Base-by-base conservation (phyloP, 2,888 invertebrate genomes). In the Chymomyza caudatula region DNA sequence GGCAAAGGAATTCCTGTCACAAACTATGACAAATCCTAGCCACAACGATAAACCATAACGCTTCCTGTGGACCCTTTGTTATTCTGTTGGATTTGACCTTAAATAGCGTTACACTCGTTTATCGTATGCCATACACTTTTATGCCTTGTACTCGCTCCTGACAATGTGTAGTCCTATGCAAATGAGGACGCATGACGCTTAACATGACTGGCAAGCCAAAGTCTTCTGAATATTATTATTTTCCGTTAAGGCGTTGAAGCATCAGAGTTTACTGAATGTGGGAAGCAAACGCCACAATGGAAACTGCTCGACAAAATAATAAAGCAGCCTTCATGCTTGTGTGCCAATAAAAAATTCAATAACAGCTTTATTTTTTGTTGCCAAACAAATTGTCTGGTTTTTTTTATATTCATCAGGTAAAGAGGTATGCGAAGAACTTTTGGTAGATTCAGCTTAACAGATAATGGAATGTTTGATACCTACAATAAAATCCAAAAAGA, bases 281-380 rank as follows among this genome's bases (percentile, higher is more conserved):
- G 29, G 29, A 11, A 1, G 29, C 29, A 37, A 37, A 37, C 11
- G 42, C 49, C 11, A 65, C 71, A 69, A 72, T 59, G 74, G 57
- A 13, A 11, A 37, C 29, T 37, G 29, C 29, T 37, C 29, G 47
- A 59, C 63, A 67, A 63, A 63, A 53, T 23, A 56, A 37, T 55
- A 51, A 53, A 63, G 25, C n/a, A 54, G 25, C 11, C 29, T 37
- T 37, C 29, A 37, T 37, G 29, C 29, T 65, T 23, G n/a, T 25
- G 23, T 6, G 25, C 67, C 80, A 80, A 81, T 69, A 78, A 75
- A 71, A 80, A 80, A 73, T 71, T 61, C 70, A 63, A 70, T 78
- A 70, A 77, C 77, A 73, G 69, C 78, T 75, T 76, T 69, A 77
- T 80, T 55, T 59, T 62, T 70, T 69, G 78, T 68, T 63, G n/a